phyloP scores from a whole-genome alignment of 2,888 invertebrate species.

The Allolobophora icterica region DNA sequence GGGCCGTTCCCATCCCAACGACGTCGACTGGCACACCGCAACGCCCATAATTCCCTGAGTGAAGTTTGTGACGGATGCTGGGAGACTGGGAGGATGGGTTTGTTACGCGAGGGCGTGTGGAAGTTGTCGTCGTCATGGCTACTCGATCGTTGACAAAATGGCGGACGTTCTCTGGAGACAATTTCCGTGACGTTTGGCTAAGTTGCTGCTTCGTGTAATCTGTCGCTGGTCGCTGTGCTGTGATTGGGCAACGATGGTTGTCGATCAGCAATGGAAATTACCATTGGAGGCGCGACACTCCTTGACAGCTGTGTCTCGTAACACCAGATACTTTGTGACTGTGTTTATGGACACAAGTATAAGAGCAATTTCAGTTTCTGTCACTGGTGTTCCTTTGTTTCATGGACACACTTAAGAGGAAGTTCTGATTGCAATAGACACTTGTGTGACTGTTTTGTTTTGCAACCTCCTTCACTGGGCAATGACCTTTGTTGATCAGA shows the following conservation, averaged over 20 bases:
- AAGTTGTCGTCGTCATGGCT: not conserved
- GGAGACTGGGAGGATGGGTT: not conserved
- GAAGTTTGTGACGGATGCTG: slow-evolving; percentile 17
- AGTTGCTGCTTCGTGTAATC: not conserved
- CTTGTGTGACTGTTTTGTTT: not conserved
- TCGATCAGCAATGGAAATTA: slow-evolving; percentile 17
- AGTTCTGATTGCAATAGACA: not conserved
- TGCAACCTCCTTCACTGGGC: not conserved
- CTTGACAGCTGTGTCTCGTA: not conserved
- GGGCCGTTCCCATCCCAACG: slow-evolving; percentile 17
- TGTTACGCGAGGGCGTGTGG: not conserved
- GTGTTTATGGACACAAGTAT: not conserved
- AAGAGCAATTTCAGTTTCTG: not conserved
- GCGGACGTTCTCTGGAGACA: slow-evolving; percentile 7
- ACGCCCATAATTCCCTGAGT: slow-evolving; percentile 17
- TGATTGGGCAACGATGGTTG: not conserved
- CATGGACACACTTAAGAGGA: not conserved
- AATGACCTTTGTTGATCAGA: too few species aligned
- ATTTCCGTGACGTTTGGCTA: not conserved
- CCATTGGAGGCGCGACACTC: not conserved
- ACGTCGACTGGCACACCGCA: slow-evolving; percentile 6
- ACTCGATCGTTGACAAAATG: not conserved
- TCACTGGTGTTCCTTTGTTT: not conserved
- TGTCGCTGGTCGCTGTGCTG: slow-evolving; percentile 4
- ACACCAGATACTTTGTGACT: not conserved